Percentiles rank a stretch among this genome's conserved stretches.
These are phyloP conservation scores for Helostoma temminkii DNA, from an alignment of 2,797 vertebrate species.

Conservation along the genomic window DNA sequence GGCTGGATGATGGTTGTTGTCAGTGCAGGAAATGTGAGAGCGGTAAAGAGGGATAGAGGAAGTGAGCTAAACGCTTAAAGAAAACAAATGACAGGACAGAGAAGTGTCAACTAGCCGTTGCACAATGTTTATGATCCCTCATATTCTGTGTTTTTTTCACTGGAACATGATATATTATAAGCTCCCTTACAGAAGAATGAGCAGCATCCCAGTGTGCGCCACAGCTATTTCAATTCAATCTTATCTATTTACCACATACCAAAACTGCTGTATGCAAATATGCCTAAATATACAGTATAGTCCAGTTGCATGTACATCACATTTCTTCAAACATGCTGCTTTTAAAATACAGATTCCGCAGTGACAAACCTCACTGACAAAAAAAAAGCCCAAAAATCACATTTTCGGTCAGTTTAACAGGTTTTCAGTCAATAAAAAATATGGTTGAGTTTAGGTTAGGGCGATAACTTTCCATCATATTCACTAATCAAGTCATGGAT, in stretches of 20 bases:
- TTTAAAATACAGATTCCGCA: background rate
- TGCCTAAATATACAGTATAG: slow-evolving; percentile 3
- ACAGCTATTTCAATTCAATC: slow-evolving; percentile 47
- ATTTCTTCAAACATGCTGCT: background rate
- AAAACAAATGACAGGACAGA: background rate
- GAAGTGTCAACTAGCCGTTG: background rate
- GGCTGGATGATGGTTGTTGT: slow-evolving; percentile 4
- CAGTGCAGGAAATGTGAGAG: slow-evolving; percentile 41
- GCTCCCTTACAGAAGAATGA: slow-evolving; percentile 25
- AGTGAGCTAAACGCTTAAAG: slow-evolving; percentile 22
- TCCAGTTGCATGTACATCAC: background rate
- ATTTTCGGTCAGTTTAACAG: background rate
- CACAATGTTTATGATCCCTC: slow-evolving; percentile 18
- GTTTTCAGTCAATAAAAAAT: background rate
- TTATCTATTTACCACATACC: slow-evolving; percentile 41
- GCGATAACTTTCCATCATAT: background rate
- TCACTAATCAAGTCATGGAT: background rate
- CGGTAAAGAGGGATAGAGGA: slow-evolving; percentile 40
- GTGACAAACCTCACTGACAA: background rate
- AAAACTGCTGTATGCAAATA: slow-evolving; percentile 17
- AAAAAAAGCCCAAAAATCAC: background rate
- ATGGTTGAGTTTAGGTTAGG: background rate
- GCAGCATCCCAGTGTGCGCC: slow-evolving; percentile 28
- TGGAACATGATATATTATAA: slow-evolving; percentile 7
- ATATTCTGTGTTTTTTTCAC: background rate